A percentile compares a stretch with the other conserved stretches of the same genome.
Conservation (phyloP, 2,888 invertebrate genomes). For the Isoperla grammatica region DNA sequence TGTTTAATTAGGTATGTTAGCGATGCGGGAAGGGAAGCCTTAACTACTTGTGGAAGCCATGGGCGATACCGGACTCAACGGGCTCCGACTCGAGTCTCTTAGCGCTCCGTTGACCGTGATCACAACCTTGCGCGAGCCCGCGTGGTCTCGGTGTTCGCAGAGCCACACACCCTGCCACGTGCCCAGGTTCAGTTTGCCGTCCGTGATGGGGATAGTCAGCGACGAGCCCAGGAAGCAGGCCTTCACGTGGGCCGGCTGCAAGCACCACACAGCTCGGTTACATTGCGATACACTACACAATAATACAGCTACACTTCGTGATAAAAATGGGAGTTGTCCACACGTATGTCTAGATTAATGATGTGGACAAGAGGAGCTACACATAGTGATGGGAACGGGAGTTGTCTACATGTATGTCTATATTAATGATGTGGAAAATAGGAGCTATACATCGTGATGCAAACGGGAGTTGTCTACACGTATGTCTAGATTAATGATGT, state of each 20-base stretch:
- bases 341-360: no score
- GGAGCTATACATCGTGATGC: no score
- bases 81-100: conserved; percentile 77
- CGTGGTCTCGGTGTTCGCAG: conserved; percentile 95
- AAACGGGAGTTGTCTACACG: no score
- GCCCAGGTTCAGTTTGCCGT: conserved; percentile 90
- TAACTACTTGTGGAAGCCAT: conserved; percentile 91
- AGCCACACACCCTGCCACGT: conserved; percentile 99
- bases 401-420: no score
- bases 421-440: no score
- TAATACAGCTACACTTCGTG: conserved; percentile 24
- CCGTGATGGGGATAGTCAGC: conserved; percentile 91
- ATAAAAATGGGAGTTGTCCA: conserved; percentile 15
- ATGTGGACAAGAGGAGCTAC: no score
- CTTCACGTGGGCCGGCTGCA: conserved; percentile 94
- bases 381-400: no score
- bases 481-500: no score
- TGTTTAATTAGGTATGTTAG: conserved; percentile 1
- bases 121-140: conserved; percentile 83
- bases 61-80: conserved; percentile 77
- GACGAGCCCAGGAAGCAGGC: conserved; percentile 94
- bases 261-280: no score
- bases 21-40: conserved; percentile 28
- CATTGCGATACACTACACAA: no score
- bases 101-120: conserved; percentile 88